Evolutionary conservation across 2,797 vertebrate genomes (phyloP).

Genomic region (Gallinago nigripennis): DNA sequence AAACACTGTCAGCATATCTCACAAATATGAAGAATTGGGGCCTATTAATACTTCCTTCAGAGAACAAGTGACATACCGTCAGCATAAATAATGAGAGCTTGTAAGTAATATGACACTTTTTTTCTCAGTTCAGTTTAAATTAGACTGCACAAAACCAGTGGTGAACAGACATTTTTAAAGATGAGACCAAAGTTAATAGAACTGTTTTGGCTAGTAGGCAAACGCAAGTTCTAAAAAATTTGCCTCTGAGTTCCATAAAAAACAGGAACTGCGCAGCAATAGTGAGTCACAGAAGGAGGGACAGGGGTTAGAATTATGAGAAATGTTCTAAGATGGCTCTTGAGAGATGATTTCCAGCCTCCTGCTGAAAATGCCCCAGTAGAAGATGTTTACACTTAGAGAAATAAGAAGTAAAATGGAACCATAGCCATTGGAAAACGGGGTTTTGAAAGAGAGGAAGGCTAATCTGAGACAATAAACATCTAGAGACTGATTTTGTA

Average conservation of each 20-base stretch:
- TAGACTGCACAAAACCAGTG: not conserved
- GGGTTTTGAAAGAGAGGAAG: not conserved
- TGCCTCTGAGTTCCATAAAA: not conserved
- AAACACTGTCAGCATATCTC: constrained; percentile 15
- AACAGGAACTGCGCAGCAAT: not conserved
- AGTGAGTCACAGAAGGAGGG: not conserved
- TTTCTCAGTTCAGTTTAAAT: not conserved
- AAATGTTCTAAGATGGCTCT: not conserved
- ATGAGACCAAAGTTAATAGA: not conserved
- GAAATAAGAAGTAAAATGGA: not conserved
- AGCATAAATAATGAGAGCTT: constrained; percentile 25
- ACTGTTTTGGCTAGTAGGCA: not conserved
- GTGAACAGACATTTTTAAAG: not conserved
- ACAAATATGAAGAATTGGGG: constrained; percentile 39
- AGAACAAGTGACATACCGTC: constrained; percentile 19
- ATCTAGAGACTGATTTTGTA: not conserved
- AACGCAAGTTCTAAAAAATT: not conserved
- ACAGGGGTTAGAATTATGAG: not conserved
- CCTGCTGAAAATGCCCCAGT: not conserved
- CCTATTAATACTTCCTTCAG: constrained; percentile 44
- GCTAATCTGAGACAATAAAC: not conserved
- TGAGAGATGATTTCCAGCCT: not conserved
- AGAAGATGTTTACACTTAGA: not conserved
- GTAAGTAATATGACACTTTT: not conserved
- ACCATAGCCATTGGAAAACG: not conserved